Conservation (phyloP, 2,113 vertebrate genomes). For the Melanocharis versteri region DNA sequence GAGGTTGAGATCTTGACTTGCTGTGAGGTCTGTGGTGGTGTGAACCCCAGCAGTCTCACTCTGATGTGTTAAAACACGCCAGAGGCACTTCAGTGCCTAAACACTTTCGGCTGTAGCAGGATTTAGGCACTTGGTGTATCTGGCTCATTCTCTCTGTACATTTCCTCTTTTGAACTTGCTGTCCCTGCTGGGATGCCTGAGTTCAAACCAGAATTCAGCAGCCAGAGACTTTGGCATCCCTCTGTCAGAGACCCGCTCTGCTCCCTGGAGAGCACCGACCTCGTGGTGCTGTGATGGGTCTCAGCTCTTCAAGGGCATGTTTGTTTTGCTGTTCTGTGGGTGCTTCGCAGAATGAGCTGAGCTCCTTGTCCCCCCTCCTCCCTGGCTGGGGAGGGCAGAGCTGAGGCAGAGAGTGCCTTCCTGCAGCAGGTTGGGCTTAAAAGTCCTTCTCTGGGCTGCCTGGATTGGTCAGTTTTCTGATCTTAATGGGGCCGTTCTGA, state of each 20-base stretch:
- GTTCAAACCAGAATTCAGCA: not conserved
- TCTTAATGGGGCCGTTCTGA: not conserved
- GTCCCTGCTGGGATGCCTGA: not conserved
- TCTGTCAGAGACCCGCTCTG: not conserved
- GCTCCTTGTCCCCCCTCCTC: not conserved
- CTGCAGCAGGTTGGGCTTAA: not conserved
- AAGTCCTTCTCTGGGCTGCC: not conserved
- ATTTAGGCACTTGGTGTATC: not conserved
- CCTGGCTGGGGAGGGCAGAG: not conserved
- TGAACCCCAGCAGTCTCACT: not conserved
- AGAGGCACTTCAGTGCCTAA: not conserved
- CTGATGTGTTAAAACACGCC: not conserved
- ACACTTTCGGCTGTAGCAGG: not conserved
- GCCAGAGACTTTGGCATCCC: not conserved
- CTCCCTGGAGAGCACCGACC: not conserved
- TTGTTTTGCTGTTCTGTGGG: not conserved
- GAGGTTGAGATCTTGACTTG: not conserved
- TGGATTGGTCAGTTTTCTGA: not conserved
- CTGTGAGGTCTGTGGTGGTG: not conserved
- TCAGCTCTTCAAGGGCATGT: not conserved
- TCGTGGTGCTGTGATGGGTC: rapidly evolving
- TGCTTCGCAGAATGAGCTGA: not conserved
- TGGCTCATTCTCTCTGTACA: rapidly evolving
- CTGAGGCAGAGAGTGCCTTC: not conserved
- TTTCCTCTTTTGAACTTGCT: not conserved